Evolutionary conservation across 1,140 invertebrate genomes (phyloP), one percentile per base, ranked within the genome.

Genomic region (Macrosteles quadrilineatus): DNA sequence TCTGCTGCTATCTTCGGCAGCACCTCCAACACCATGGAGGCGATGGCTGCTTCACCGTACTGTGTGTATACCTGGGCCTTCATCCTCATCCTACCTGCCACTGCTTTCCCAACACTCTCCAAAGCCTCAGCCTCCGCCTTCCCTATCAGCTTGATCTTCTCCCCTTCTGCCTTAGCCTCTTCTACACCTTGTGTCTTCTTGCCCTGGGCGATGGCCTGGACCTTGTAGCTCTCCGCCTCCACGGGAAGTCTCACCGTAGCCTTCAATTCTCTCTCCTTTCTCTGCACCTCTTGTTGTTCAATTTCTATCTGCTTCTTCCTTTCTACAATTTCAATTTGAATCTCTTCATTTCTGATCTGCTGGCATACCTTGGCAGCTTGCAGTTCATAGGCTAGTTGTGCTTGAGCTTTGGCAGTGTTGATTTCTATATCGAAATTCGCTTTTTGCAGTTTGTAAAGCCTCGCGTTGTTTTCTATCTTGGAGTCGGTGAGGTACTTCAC

Each of bases 341-440:
- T n/a, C n/a, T n/a, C n/a, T n/a, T 98, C 97, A 82, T 94, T 95
- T 82, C 94, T 85, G 78, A 98, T 97, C 79, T 87, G 90, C 82
- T 98, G 96, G 69, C 91, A 90, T 67, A 97, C 93, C 83, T 97
- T 98, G 9, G 96, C 96, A n/a, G 92, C 94, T 83, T 98, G 95
- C 62, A 98, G 83, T 80, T 98, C 94, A 81, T 98, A 98, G 0
- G 97, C 96, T 71, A 98, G 78, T 75, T 96, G 91, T 27, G 96
- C 92, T 83, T 98, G 95, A 9, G 97, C 96, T 93, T 97, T 97
- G 82, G 93, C 95, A 71, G 95, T 96, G 80, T 98, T 97, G 73
- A 98, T 92, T 87, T 98, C 96, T 79, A 94, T 93, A 81, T 98
- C 96, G 80, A 97, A 98, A 75, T 93, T 89, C 9, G 95, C 94